Evolutionary conservation across 2,888 invertebrate genomes (phyloP).

Genomic region (Latrodectus hesperus): DNA sequence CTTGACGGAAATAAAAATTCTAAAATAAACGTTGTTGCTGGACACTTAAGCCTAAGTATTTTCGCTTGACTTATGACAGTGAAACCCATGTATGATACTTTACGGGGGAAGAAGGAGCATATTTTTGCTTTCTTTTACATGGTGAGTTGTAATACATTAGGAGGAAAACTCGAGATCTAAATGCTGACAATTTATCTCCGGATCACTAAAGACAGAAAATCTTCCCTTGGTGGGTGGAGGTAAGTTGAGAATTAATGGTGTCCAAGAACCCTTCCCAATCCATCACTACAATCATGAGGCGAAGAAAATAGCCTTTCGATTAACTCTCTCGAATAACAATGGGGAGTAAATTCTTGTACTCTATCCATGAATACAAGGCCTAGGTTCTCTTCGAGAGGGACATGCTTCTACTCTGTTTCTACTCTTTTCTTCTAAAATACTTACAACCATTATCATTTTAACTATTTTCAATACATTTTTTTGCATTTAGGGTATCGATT

Average conservation of each 20-base stretch:
- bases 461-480: too few relatives aligned
- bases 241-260: slow-evolving; percentile 54
- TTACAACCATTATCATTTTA: too few relatives aligned
- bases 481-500: too few relatives aligned
- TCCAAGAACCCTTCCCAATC: slow-evolving; percentile 46
- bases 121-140: slow-evolving; percentile 21
- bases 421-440: too few relatives aligned
- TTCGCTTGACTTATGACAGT: neutral
- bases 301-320: slow-evolving; percentile 66
- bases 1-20: too few relatives aligned
- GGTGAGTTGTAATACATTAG: slow-evolving; percentile 39
- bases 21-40: neutral
- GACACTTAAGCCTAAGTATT: neutral
- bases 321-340: slow-evolving; percentile 62
- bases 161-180: slow-evolving; percentile 41
- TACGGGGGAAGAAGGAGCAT: neutral
- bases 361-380: neutral
- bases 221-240: slow-evolving; percentile 27
- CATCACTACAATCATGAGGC: slow-evolving; percentile 43
- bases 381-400: neutral
- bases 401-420: too few relatives aligned
- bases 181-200: slow-evolving; percentile 52
- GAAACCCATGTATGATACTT: neutral
- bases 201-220: slow-evolving; percentile 43
- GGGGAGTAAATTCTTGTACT: slow-evolving; percentile 15